These are phyloP conservation scores for Engraulis encrasicolus DNA, from an alignment of 2,113 vertebrate genomes.

Conservation along the genomic window DNA sequence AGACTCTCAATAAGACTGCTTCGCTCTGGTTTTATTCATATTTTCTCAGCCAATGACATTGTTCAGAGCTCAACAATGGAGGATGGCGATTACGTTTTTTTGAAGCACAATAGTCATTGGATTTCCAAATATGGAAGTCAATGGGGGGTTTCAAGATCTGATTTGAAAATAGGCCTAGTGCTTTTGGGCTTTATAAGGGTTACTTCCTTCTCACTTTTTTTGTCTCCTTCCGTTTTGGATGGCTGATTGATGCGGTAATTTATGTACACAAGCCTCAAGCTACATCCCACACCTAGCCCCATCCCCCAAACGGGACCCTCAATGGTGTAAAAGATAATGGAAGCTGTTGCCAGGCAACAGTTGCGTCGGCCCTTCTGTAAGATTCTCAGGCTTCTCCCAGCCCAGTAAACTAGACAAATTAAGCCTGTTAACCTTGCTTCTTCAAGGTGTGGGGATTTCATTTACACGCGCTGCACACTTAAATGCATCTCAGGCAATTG, in stretches of 20 bases:
- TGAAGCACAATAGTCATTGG: background rate
- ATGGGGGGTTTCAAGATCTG: background rate
- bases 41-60: background rate
- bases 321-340: conserved; percentile 26
- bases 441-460: background rate
- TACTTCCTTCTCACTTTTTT: too few relatives aligned
- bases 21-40: background rate
- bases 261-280: background rate
- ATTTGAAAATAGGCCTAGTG: background rate
- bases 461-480: too few relatives aligned
- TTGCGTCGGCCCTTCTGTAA: conserved; percentile 23
- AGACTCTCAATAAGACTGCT: background rate
- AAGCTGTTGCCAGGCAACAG: conserved; percentile 45
- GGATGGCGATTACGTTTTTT: background rate
- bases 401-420: too few relatives aligned
- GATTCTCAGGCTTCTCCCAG: too few relatives aligned
- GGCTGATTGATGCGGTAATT: background rate
- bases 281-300: too few relatives aligned
- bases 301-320: conserved; percentile 16
- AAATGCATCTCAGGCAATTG: too few relatives aligned
- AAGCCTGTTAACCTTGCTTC: conserved; percentile 10
- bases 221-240: background rate
- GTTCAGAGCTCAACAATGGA: background rate
- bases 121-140: background rate
- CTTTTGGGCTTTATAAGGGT: background rate